A percentile compares a stretch with the other conserved stretches of the same genome.
phyloP scores from a whole-genome alignment of 2,888 invertebrate genomes.

The Diaprepes abbreviatus region DNA sequence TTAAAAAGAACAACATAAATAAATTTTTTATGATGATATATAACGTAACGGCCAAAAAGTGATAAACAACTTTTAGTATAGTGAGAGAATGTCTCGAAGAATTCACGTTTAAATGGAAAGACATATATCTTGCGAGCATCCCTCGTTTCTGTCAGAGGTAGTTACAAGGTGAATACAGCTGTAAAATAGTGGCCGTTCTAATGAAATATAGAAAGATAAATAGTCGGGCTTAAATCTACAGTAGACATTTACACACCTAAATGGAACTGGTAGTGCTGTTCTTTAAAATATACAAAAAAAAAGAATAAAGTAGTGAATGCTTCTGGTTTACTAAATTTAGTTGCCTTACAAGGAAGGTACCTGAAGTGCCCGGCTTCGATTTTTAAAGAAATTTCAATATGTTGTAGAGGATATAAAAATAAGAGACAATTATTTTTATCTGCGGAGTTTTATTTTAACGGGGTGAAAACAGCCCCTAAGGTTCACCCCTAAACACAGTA shows the following conservation, averaged over 20 bases:
- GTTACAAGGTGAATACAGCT: constrained; percentile 3
- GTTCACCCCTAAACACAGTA: no score
- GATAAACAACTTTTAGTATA: background rate
- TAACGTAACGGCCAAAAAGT: background rate
- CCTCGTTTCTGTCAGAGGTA: constrained; percentile 1
- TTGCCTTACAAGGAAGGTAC: no score
- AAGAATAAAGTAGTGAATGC: no score
- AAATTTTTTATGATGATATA: background rate
- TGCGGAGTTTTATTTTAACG: no score
- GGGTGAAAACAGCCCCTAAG: no score
- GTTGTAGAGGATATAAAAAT: no score
- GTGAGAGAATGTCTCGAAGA: background rate
- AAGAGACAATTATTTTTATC: no score
- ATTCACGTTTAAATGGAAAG: constrained; percentile 6
- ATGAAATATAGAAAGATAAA: constrained; percentile 1
- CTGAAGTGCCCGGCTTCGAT: no score
- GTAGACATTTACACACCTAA: background rate
- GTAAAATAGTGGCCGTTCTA: background rate
- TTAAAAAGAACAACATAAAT: background rate
- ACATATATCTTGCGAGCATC: constrained; percentile 8
- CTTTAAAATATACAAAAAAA: no score
- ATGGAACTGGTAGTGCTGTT: background rate
- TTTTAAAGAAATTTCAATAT: no score
- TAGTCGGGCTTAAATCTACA: background rate
- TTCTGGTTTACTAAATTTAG: no score